These are phyloP conservation scores for Rotaria socialis DNA, from an alignment of 2,888 invertebrate genomes.

Conservation along the genomic window DNA sequence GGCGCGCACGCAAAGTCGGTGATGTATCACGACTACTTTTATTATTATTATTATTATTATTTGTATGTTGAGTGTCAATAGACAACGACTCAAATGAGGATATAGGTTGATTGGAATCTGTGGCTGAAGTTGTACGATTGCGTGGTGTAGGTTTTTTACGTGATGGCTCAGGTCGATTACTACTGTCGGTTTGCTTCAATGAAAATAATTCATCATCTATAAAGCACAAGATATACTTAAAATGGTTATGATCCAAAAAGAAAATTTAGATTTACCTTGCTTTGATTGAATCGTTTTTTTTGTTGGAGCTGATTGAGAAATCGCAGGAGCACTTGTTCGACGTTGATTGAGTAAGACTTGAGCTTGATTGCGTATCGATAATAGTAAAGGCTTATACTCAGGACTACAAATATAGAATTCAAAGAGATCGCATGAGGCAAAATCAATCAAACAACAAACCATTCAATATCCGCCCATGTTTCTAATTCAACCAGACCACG, in stretches of 20 bases:
- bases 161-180: not conserved
- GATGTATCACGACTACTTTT: not conserved
- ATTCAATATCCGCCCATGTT: constrained; percentile 42
- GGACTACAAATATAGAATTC: not conserved
- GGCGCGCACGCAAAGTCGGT: not conserved
- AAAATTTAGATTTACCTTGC: not conserved
- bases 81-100: not conserved
- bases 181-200: not conserved
- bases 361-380: constrained; percentile 25
- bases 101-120: not conserved
- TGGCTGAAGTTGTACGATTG: constrained; percentile 11
- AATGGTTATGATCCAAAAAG: not conserved
- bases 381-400: not conserved
- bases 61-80: not conserved
- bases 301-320: not conserved
- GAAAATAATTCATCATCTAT: not conserved
- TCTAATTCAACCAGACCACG: constrained; percentile 38
- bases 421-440: not conserved
- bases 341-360: not conserved
- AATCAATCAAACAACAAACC: not conserved
- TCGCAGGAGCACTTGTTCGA: not conserved
- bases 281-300: not conserved
- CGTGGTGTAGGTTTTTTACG: not conserved
- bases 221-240: not conserved
- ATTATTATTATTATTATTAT: not conserved